Percentiles rank a stretch among this genome's conserved stretches.
phyloP scores from a whole-genome alignment of 2,113 vertebrate genomes.

The Polyodon spathula region DNA sequence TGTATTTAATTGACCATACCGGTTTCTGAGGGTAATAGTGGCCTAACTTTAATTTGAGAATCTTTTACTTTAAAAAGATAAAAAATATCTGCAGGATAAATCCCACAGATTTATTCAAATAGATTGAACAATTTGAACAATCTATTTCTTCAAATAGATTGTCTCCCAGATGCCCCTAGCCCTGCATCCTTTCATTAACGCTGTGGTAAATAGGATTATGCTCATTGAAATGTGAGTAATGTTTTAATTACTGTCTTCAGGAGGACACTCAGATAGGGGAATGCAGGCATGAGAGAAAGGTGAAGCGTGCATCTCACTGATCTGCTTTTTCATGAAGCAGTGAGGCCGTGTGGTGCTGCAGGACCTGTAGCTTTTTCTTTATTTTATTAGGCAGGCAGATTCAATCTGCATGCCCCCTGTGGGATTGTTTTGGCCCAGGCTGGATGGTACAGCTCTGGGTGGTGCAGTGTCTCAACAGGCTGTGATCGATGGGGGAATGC shows the following conservation, averaged over 20 bases:
- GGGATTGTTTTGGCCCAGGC: background rate
- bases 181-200: background rate
- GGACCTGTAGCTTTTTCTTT: background rate
- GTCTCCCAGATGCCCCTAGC: background rate
- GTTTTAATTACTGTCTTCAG: conserved; percentile 1
- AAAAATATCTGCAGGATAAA: too few species aligned
- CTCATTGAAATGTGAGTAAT: conserved; percentile 6
- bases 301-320: background rate
- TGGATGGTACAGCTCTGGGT: too few species aligned
- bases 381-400: background rate
- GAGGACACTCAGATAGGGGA: background rate
- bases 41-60: too few species aligned
- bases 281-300: background rate
- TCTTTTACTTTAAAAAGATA: too few species aligned
- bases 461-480: too few species aligned
- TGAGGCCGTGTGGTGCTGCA: background rate
- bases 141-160: background rate
- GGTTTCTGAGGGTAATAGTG: too few species aligned
- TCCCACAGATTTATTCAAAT: conserved; percentile 1
- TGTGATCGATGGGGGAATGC: too few species aligned
- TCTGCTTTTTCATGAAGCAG: background rate
- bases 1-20: too few species aligned
- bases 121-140: too few species aligned
- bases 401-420: background rate
- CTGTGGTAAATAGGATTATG: background rate